phyloP scores from a whole-genome alignment of 2,113 vertebrate genomes.

The Riparia riparia region DNA sequence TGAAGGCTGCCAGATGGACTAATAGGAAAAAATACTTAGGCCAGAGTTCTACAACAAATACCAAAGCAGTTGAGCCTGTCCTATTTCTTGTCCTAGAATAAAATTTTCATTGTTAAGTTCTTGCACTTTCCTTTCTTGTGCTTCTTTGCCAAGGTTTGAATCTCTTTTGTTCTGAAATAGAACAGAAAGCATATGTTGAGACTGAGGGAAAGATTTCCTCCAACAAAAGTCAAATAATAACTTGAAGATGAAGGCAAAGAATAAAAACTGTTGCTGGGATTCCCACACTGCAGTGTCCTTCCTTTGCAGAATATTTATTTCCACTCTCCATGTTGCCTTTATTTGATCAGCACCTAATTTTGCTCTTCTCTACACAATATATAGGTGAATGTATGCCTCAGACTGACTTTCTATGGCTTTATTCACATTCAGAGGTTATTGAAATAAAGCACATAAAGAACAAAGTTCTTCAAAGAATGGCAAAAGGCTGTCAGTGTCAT shows the following conservation, averaged over 20 bases:
- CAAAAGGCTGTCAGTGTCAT: neutral
- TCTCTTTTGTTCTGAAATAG: neutral
- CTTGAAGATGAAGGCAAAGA: neutral
- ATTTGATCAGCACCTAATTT: neutral
- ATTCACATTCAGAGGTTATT: neutral
- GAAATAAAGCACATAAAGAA: neutral
- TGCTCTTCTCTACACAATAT: neutral
- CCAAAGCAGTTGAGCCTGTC: neutral
- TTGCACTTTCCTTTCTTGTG: neutral
- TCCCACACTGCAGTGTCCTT: neutral
- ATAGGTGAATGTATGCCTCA: fast-evolving
- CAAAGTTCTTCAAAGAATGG: neutral
- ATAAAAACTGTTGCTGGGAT: neutral
- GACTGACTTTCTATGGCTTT: neutral
- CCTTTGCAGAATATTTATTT: neutral
- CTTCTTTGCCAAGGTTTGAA: neutral
- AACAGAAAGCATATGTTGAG: neutral
- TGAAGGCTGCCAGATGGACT: neutral
- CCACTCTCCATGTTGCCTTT: neutral
- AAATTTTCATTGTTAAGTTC: constrained; percentile 5
- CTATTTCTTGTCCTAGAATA: neutral
- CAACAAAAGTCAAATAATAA: neutral
- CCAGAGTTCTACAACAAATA: constrained; percentile 3
- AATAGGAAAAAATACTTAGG: neutral
- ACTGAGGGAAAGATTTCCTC: neutral